phyloP scores from a whole-genome alignment of 2,797 vertebrate species.

The Poliocrania exsul region DNA sequence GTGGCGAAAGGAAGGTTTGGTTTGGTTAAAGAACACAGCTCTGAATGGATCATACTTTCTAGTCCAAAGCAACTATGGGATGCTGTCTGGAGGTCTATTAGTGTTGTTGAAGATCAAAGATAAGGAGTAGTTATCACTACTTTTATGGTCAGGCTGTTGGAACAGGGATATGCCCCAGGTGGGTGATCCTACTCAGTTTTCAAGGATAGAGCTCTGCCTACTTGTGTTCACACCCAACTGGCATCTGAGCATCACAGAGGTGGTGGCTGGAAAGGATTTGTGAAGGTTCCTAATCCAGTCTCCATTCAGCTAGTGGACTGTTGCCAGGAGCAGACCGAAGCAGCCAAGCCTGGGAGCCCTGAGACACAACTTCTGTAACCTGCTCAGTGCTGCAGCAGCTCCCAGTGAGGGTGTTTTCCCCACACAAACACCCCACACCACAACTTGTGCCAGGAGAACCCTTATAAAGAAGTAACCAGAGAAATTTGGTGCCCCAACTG shows the following conservation, averaged over 20 bases:
- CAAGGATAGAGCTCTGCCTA: not conserved
- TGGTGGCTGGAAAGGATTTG: not conserved
- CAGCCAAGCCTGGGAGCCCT: not conserved
- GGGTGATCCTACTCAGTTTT: not conserved
- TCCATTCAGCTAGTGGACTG: not conserved
- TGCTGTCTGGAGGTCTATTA: not conserved
- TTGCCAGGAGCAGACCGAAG: not conserved
- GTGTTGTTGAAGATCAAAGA: not conserved
- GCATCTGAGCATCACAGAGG: not conserved
- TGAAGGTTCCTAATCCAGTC: not conserved
- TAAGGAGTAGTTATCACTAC: rapidly evolving
- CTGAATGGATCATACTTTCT: not conserved
- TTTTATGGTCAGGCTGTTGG: not conserved
- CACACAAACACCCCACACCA: rapidly evolving
- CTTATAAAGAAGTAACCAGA: not conserved
- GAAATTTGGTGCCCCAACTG: not conserved
- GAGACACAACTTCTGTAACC: not conserved
- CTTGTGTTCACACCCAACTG: not conserved
- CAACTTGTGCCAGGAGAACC: not conserved
- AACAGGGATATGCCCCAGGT: not conserved
- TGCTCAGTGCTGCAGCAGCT: not conserved
- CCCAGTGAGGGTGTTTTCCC: not conserved
- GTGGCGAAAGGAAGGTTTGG: not conserved
- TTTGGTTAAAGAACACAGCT: not conserved
- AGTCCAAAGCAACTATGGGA: not conserved